Evolutionary conservation across 2,888 invertebrate genomes (phyloP).

Genomic region (Villa cingulata): DNA sequence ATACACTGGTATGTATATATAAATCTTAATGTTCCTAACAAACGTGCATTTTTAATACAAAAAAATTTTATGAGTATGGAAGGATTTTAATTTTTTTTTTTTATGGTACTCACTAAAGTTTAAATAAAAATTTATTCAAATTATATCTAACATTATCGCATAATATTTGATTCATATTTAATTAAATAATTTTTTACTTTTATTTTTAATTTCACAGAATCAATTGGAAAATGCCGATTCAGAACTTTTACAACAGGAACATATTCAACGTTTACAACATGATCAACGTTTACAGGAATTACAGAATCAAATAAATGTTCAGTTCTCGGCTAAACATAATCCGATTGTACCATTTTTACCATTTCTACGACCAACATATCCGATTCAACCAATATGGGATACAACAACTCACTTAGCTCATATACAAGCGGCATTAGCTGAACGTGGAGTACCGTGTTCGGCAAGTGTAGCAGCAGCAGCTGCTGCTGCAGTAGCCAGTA

Average conservation of each 20-base stretch:
- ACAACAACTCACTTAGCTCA: conserved; percentile 61
- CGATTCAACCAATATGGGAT: conserved; percentile 33
- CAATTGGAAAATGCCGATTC: conserved; percentile 8
- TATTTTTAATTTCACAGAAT: conserved; percentile 2
- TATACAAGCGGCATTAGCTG: conserved; percentile 37
- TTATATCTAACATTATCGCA: background rate
- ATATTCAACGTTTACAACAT: conserved; percentile 27
- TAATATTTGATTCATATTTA: background rate
- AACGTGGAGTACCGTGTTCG: conserved; percentile 17
- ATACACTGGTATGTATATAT: too few relatives aligned
- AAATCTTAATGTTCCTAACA: too few relatives aligned
- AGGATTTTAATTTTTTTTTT: too few relatives aligned
- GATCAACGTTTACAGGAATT: conserved; percentile 28
- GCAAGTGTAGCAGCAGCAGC: conserved; percentile 16
- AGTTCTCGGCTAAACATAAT: conserved; percentile 21
- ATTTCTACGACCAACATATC: conserved; percentile 27
- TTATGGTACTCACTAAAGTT: too few relatives aligned
- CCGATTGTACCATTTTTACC: conserved; percentile 23
- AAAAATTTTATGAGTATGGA: too few relatives aligned
- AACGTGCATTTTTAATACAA: too few relatives aligned
- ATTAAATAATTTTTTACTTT: background rate
- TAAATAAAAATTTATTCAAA: too few relatives aligned
- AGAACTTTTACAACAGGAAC: conserved; percentile 24
- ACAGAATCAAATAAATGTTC: conserved; percentile 28
- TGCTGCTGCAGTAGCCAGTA: background rate